A percentile compares a stretch with the other conserved stretches of the same genome.
phyloP scores from a whole-genome alignment of 2,113 vertebrate species.

The Takifugu bimaculatus region DNA sequence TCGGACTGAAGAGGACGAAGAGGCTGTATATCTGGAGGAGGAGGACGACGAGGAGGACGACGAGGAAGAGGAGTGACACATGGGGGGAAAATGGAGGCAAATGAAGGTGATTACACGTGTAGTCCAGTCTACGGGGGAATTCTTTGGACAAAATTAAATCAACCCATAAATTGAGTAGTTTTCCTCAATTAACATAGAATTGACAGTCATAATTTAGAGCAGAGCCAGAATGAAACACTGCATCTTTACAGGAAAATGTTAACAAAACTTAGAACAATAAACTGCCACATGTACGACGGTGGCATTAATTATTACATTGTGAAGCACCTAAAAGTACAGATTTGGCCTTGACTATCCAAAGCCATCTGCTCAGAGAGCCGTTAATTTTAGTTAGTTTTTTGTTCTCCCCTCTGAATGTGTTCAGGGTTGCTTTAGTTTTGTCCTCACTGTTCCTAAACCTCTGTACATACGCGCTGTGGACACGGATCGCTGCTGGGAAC shows the following conservation, averaged over 20 bases:
- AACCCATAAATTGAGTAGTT: constrained; percentile 10
- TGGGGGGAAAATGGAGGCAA: not conserved
- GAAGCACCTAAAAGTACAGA: no score
- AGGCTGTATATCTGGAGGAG: constrained; percentile 41
- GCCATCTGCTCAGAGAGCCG: no score
- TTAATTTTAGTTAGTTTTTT: no score
- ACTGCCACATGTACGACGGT: no score
- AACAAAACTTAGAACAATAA: no score
- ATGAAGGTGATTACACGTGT: not conserved
- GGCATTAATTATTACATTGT: no score
- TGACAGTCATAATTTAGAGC: no score
- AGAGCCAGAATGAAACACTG: no score
- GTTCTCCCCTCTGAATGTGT: not conserved
- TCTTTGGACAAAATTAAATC: constrained; percentile 35
- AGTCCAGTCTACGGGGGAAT: not conserved
- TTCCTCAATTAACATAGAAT: not conserved
- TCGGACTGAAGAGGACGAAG: constrained; percentile 29
- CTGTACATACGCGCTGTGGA: constrained; percentile 2
- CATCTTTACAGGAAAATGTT: no score
- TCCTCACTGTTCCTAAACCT: constrained; percentile 5
- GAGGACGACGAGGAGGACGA: constrained; percentile 19
- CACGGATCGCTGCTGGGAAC: not conserved
- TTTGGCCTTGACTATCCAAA: no score
- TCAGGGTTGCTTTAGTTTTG: constrained; percentile 20
- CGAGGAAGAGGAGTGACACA: constrained; percentile 20